Percentiles rank a stretch among this genome's conserved stretches.
Conservation (phyloP, 2,113 vertebrate genomes). For the Garra rufa region DNA sequence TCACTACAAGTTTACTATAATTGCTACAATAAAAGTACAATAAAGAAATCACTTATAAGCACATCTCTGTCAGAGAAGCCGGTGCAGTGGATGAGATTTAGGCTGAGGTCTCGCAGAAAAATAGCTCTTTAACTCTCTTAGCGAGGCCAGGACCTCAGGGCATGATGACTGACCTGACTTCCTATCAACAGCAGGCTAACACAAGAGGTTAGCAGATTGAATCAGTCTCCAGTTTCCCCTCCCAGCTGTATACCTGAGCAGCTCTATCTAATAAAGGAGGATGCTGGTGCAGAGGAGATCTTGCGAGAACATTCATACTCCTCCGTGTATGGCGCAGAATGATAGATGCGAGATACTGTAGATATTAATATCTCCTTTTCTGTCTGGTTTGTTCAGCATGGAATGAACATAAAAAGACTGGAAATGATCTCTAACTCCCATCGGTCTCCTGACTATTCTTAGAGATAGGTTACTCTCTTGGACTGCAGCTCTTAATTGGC, state of each 20-base stretch:
- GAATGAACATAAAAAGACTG: not conserved
- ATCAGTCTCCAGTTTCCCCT: constrained; percentile 35
- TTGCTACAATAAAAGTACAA: constrained; percentile 26
- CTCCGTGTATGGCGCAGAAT: constrained; percentile 15
- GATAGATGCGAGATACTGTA: constrained; percentile 1
- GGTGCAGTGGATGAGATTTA: constrained; percentile 27
- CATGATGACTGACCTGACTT: not conserved
- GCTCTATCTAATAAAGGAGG: constrained; percentile 38
- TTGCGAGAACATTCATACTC: constrained; percentile 25
- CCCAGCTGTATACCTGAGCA: constrained; percentile 21
- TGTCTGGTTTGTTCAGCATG: not conserved
- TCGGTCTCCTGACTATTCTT: not conserved
- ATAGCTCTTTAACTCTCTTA: constrained; percentile 25
- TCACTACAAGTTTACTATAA: constrained; percentile 15
- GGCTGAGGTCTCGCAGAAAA: constrained; percentile 19
- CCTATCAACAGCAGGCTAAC: constrained; percentile 17
- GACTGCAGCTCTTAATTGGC: constrained; percentile 1
- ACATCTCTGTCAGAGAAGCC: constrained; percentile 23
- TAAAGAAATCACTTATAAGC: constrained; percentile 38
- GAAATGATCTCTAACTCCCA: not conserved
- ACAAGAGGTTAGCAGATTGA: constrained; percentile 28
- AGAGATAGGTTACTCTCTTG: not conserved
- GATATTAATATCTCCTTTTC: not conserved
- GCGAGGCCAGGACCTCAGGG: constrained; percentile 29
- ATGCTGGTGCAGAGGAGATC: not conserved